phyloP scores from a whole-genome alignment of 2,113 vertebrate genomes.

The Zeus faber region DNA sequence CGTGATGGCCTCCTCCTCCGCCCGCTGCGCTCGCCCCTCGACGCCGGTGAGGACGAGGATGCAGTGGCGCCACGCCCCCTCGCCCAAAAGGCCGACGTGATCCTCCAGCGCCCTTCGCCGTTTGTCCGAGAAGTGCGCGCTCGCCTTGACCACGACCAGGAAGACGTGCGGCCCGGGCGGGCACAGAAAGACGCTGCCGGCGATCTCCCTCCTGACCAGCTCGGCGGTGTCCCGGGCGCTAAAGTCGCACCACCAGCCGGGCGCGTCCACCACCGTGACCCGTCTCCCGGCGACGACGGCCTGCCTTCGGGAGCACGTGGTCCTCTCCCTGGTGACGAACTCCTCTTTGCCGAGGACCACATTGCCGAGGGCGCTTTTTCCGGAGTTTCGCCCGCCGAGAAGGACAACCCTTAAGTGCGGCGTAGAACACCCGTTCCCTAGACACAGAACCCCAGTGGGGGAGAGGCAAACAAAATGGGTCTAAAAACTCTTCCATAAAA shows the following conservation, averaged over 20 bases:
- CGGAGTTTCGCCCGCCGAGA: slow-evolving; percentile 68
- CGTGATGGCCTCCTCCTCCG: slow-evolving; percentile 19
- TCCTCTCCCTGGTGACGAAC: slow-evolving; percentile 63
- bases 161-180: slow-evolving; percentile 65
- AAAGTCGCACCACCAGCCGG: slow-evolving; percentile 72
- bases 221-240: slow-evolving; percentile 38
- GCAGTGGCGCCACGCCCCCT: slow-evolving; percentile 58
- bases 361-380: slow-evolving; percentile 66
- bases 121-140: slow-evolving; percentile 48
- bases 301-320: slow-evolving; percentile 49
- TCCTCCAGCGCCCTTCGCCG: slow-evolving; percentile 57
- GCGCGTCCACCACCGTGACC: slow-evolving; percentile 68
- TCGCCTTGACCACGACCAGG: slow-evolving; percentile 58
- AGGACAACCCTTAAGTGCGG: slow-evolving; percentile 60
- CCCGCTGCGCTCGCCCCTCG: background rate
- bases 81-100: slow-evolving; percentile 64
- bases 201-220: slow-evolving; percentile 62
- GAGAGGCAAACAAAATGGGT: background rate
- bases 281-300: slow-evolving; percentile 27
- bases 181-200: slow-evolving; percentile 50
- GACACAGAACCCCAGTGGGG: background rate
- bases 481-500: background rate
- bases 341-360: slow-evolving; percentile 61
- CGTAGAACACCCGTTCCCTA: slow-evolving; percentile 22
- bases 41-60: slow-evolving; percentile 49